These are phyloP conservation scores for Plectus sambesii DNA, from an alignment of 1,140 invertebrate genomes.

Conservation along the genomic window DNA sequence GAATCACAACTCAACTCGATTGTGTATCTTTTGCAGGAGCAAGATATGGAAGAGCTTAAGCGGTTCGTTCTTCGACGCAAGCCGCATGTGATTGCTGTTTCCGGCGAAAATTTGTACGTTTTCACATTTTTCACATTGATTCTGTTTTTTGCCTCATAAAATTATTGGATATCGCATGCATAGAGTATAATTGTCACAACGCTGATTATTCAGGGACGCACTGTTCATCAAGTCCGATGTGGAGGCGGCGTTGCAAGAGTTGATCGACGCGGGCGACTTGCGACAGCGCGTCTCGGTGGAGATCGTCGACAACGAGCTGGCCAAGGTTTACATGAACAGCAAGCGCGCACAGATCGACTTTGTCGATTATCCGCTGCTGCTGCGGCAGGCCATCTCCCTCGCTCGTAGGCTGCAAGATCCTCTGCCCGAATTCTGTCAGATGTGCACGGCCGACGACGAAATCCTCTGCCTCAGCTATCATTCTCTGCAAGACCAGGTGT, in stretches of 20 bases:
- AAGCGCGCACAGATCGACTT: slow-evolving; percentile 32
- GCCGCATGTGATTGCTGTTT: slow-evolving; percentile 80
- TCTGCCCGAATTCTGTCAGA: slow-evolving; percentile 81
- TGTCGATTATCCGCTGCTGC: slow-evolving; percentile 28
- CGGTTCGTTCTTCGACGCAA: slow-evolving; percentile 78
- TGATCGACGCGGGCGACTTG: slow-evolving; percentile 19
- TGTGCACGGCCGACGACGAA: slow-evolving; percentile 88
- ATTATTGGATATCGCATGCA: background rate
- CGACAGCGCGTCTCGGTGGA: slow-evolving; percentile 18
- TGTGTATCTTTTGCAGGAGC: slow-evolving; percentile 13
- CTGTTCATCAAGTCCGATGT: slow-evolving; percentile 30
- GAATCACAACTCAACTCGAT: background rate
- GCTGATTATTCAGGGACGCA: slow-evolving; percentile 23
- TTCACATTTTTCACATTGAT: background rate
- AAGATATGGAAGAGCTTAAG: slow-evolving; percentile 47
- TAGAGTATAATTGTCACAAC: background rate
- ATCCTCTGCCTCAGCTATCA: slow-evolving; percentile 85
- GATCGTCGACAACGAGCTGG: slow-evolving; percentile 29
- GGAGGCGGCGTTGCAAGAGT: slow-evolving; percentile 14
- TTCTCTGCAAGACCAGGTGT: slow-evolving; percentile 57
- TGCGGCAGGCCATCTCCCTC: slow-evolving; percentile 63
- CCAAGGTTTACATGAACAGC: slow-evolving; percentile 32
- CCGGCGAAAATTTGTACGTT: slow-evolving; percentile 70
- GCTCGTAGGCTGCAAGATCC: slow-evolving; percentile 87
- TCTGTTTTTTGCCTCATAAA: background rate